Percentiles rank a stretch among this genome's conserved stretches.
Evolutionary conservation across 2,888 invertebrate genomes (phyloP).

Genomic region (Hypomecis atomaria): DNA sequence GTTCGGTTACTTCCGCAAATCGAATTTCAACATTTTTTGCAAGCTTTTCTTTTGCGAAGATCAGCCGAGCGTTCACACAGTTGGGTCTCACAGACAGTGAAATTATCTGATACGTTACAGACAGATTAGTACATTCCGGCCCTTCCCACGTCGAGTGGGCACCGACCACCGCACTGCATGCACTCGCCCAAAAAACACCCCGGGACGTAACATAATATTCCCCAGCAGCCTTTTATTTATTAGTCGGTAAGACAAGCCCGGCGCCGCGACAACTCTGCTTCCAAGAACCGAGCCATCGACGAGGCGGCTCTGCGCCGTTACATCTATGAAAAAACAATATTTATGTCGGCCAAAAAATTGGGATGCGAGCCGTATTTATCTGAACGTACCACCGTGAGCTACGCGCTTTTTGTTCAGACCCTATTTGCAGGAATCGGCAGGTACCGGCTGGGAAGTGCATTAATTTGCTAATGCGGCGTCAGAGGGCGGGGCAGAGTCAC

Average conservation of each 20-base stretch:
- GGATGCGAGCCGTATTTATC: slow-evolving; percentile 76
- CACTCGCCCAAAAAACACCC: slow-evolving; percentile 72
- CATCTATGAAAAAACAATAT: slow-evolving; percentile 81
- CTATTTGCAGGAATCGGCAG: slow-evolving; percentile 79
- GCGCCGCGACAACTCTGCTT: slow-evolving; percentile 81
- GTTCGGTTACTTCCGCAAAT: not conserved
- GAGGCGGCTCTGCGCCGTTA: slow-evolving; percentile 80
- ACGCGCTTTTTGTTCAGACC: slow-evolving; percentile 75
- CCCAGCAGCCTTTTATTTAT: slow-evolving; percentile 83
- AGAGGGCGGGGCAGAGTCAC: slow-evolving; percentile 59
- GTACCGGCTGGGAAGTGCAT: slow-evolving; percentile 68
- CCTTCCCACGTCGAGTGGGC: slow-evolving; percentile 70
- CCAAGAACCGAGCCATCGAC: slow-evolving; percentile 74
- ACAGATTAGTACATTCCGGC: slow-evolving; percentile 59
- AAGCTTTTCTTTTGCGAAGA: slow-evolving; percentile 1
- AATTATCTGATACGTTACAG: slow-evolving; percentile 29
- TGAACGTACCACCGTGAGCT: slow-evolving; percentile 71
- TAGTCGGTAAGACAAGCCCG: slow-evolving; percentile 68
- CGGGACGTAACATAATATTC: slow-evolving; percentile 83
- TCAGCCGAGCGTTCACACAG: not conserved
- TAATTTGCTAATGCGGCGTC: slow-evolving; percentile 71
- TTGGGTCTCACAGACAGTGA: not conserved
- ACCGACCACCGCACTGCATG: slow-evolving; percentile 65
- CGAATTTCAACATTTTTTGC: not conserved
- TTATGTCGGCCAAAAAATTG: slow-evolving; percentile 82